These are phyloP conservation scores for Dolichomitus sp. DNA, from an alignment of 2,888 invertebrate species.

Conservation along the genomic window DNA sequence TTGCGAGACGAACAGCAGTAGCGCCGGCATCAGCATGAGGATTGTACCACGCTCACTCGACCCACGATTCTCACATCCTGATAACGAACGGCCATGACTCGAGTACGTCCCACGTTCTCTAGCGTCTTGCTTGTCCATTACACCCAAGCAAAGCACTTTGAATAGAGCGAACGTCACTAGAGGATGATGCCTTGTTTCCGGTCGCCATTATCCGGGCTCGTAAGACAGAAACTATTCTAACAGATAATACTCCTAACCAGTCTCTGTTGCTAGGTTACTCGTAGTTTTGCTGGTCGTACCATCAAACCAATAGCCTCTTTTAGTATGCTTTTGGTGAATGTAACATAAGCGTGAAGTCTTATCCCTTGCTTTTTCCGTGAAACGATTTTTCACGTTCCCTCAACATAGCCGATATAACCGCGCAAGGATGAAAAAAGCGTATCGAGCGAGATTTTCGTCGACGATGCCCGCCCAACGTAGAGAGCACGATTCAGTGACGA, in stretches of 20 bases:
- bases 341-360: constrained; percentile 40
- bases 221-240: constrained; percentile 3
- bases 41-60: constrained; percentile 25
- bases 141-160: neutral
- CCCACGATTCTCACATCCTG: constrained; percentile 74
- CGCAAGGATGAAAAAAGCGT: constrained; percentile 29
- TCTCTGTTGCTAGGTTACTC: constrained; percentile 2
- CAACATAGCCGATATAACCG: neutral
- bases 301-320: neutral
- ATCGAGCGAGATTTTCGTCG: constrained; percentile 71
- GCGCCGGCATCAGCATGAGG: neutral
- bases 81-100: constrained; percentile 74
- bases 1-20: constrained; percentile 53
- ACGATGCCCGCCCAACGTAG: constrained; percentile 76
- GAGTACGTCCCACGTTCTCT: constrained; percentile 10
- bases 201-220: neutral
- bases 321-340: constrained; percentile 39
- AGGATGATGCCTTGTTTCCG: constrained; percentile 23
- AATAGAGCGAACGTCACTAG: constrained; percentile 6
- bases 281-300: neutral
- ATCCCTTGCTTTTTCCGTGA: constrained; percentile 22
- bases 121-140: constrained; percentile 16
- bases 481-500: constrained; percentile 25
- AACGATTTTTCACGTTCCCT: constrained; percentile 45
- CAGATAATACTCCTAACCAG: neutral